Base-by-base conservation (phyloP, 1,140 invertebrate species). In the Sarcophaga bullata region DNA sequence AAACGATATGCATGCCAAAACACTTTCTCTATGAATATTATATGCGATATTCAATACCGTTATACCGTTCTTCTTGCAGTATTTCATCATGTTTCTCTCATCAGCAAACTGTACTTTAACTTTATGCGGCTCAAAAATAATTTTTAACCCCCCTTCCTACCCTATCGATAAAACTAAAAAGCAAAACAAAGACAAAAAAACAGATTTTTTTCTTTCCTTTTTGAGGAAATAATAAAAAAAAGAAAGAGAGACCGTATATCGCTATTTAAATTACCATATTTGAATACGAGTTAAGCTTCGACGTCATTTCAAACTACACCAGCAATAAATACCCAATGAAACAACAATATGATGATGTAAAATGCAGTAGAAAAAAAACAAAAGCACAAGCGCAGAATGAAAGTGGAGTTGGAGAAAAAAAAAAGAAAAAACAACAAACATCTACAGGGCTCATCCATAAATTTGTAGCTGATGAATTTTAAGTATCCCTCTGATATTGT, bases 391-490 rank as follows among this genome's bases (percentile, higher is more conserved):
- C 62, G n/a, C n/a, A n/a, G n/a, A 9, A 25, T 6, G 13, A n/a
- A 58, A n/a, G n/a, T 37, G 25, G 25, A 37, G 25, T 37, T 37
- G 25, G 25, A 37, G 25, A 37, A 37, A 4, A 37, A 37, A 37
- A 2, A 37, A 37, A 37, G 4, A 37, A 37, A 37, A 1, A 37
- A 37, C 1, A 37, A 37, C 1, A 37, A 37, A 37, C 4, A 37
- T 2, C 25, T 37, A 58, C 54, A 58, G 54, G n/a, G 9, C 62
- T 68, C 17, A 68, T 68, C 62, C 62, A 68, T 68, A 68, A 68
- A 68, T 68, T 68, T 68, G 62, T 68, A 68, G 62, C 62, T 68
- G 62, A 68, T 68, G 62, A 68, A 68, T 68, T 68, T 68, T 68
- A 68, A 68, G 62, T 68, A 68, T 68, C 62, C n/a, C 19, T 68